These are phyloP conservation scores for Harpagus bidentatus DNA, from an alignment of 2,113 vertebrate genomes.

Conservation along the genomic window DNA sequence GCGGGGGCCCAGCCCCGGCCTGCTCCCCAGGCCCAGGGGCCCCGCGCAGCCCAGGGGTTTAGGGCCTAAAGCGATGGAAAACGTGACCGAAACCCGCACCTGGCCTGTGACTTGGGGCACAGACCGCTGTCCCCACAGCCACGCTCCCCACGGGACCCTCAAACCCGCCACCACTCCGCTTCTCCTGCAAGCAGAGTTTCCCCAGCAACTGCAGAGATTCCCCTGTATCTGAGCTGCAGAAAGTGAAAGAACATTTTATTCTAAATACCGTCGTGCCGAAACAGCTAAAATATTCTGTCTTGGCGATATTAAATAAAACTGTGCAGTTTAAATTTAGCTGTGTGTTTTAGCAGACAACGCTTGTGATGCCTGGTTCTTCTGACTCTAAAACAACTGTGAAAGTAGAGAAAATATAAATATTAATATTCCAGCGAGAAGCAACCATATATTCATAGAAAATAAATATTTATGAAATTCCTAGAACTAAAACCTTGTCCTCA, in stretches of 20 bases:
- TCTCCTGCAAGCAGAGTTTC: neutral
- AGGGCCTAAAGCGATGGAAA: fast-evolving
- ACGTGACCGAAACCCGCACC: fast-evolving
- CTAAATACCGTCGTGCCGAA: neutral
- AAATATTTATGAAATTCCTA: conserved; percentile 13
- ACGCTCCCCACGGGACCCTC: fast-evolving
- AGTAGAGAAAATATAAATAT: neutral
- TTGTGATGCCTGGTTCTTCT: neutral
- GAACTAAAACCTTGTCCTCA: neutral
- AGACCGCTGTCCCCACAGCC: neutral
- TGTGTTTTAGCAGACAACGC: neutral
- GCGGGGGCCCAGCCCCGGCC: neutral
- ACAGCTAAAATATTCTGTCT: conserved; percentile 42
- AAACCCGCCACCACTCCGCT: fast-evolving
- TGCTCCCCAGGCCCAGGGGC: neutral
- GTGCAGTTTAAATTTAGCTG: neutral
- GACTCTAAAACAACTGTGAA: conserved; percentile 19
- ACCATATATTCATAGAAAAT: neutral
- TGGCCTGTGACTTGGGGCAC: no score
- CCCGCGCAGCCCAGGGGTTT: fast-evolving
- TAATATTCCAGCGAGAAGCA: neutral
- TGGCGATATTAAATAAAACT: neutral
- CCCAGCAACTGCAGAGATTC: neutral
- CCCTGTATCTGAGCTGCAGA: neutral
- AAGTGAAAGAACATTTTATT: conserved; percentile 39